These are phyloP conservation scores for Eutolmus rufibarbis DNA, from an alignment of 2,888 invertebrate species.

Conservation along the genomic window DNA sequence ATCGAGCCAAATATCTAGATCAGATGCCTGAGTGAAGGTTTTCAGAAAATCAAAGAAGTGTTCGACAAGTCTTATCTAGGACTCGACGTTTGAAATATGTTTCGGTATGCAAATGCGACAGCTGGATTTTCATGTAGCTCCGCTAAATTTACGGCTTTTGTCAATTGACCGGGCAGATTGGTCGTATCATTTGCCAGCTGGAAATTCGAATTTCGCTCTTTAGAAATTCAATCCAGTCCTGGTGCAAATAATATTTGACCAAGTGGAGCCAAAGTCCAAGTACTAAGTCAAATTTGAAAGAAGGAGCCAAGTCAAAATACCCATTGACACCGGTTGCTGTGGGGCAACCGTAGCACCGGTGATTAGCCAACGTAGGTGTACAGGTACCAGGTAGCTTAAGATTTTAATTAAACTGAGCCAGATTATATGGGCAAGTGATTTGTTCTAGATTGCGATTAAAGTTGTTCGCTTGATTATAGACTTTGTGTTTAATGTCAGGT, in stretches of 20 bases:
- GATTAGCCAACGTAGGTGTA: conserved; percentile 26
- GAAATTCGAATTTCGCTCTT: neutral
- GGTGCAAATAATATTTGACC: neutral
- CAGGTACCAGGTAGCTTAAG: conserved; percentile 19
- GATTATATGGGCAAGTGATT: conserved; percentile 33
- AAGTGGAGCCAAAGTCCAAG: neutral
- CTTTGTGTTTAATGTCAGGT: neutral
- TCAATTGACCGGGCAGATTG: neutral
- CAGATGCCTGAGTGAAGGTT: neutral
- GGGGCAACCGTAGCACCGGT: neutral
- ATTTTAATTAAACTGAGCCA: conserved; percentile 23
- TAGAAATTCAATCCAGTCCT: neutral
- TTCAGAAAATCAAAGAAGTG: neutral
- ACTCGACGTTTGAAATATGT: conserved; percentile 10
- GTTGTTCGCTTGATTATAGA: conserved; percentile 25
- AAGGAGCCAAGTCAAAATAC: neutral
- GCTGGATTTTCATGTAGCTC: conserved; percentile 2
- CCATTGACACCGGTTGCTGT: neutral
- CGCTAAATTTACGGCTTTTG: neutral
- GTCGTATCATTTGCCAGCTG: neutral
- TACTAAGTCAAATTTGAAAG: neutral
- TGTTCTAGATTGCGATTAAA: conserved; percentile 28
- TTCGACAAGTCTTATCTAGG: neutral
- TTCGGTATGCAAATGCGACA: conserved; percentile 28
- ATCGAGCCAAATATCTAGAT: neutral